Base-by-base conservation (phyloP, 2,113 vertebrate genomes). In the Rallus limicola region DNA sequence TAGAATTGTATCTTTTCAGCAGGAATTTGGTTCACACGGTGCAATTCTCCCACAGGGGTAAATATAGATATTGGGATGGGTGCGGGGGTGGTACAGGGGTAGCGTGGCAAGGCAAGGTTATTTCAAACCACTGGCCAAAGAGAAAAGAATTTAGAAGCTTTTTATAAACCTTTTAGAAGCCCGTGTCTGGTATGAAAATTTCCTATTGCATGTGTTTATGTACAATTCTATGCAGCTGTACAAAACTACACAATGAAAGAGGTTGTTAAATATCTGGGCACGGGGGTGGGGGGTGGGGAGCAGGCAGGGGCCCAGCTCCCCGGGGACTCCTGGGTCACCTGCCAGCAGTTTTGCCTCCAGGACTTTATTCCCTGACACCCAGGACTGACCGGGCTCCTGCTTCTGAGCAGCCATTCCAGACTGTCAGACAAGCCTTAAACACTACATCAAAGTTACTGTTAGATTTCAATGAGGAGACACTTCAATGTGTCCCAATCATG, bases 161-260 rank as follows among this genome's bases (percentile, higher is more conserved):
- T 79, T 78, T 34, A 67, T 38, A 44, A 16, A 56, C 11, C 44
- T 63, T 48, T n/a, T n/a, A 38, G 81, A 81, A 55, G 24, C 64
- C 55, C 0, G 0, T 2, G 21, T 17, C 82, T 55, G 52, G 20
- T 21, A 64, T 1, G 59, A 76, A 58, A 81, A 83, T 40, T 14
- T 55, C 36, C 23, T 19, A 1, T 3, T 18, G 33, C 71, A 7
- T 1, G 11, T 34, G 46, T 80, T 81, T 71, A 18, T 33, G 76
- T 16, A 13, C 36, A 46, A 11, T 28, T 34, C 36, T 2, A 3
- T 0, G 0, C 4, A 34, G 65, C 0, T 1, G 10, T 1, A 14
- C 19, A 14, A 11, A 33, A 12, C 5, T 0, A 6, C 38, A 6
- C 5, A 16, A n/a, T 0, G 34, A 7, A n/a, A 23, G 52, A 44